Percentiles rank a stretch among this genome's conserved stretches.
These are phyloP conservation scores for Eumacrocentrus americanus DNA, from an alignment of 2,888 invertebrate genomes.

Conservation along the genomic window DNA sequence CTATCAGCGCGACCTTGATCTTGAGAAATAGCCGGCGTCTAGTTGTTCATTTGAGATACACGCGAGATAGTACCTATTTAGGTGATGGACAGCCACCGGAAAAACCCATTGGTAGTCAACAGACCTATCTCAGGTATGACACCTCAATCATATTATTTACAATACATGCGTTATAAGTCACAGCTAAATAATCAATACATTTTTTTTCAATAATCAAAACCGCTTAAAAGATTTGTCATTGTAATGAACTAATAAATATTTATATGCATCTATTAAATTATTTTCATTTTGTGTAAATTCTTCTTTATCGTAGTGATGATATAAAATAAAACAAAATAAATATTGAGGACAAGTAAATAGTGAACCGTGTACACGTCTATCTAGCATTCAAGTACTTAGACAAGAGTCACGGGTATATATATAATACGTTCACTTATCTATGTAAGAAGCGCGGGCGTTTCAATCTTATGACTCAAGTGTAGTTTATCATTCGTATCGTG, in stretches of 20 bases:
- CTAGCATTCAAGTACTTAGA: too few relatives aligned
- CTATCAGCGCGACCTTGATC: background rate
- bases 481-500: background rate
- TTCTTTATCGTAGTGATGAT: too few relatives aligned
- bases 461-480: background rate
- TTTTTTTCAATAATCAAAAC: too few relatives aligned
- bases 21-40: background rate
- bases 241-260: too few relatives aligned
- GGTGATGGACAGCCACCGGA: background rate
- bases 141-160: background rate
- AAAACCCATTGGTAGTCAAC: background rate
- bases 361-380: background rate
- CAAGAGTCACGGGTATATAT: too few relatives aligned
- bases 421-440: too few relatives aligned
- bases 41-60: background rate
- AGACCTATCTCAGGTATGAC: background rate
- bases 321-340: too few relatives aligned
- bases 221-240: too few relatives aligned
- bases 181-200: too few relatives aligned
- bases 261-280: too few relatives aligned
- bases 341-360: too few relatives aligned
- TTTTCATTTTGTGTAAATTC: too few relatives aligned
- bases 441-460: background rate
- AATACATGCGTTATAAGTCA: background rate
- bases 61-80: background rate